Evolutionary conservation across 1,140 invertebrate species (phyloP).

Genomic region (Whitmania pigra): DNA sequence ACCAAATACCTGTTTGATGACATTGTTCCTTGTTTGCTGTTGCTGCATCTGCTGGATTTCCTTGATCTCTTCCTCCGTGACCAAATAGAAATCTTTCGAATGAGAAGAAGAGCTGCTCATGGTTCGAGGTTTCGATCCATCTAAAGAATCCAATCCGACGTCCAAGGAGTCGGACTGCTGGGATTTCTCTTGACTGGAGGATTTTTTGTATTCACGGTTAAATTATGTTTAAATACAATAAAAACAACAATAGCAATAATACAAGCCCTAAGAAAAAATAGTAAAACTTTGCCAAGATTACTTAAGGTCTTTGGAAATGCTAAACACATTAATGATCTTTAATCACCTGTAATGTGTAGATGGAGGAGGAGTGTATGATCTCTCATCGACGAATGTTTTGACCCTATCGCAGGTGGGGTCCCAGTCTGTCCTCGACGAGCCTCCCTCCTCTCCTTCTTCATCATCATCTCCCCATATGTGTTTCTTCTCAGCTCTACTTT

Average conservation of each 20-base stretch:
- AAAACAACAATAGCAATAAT: too few species aligned
- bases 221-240: too few species aligned
- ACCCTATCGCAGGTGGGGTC: conserved; percentile 21
- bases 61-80: conserved; percentile 39
- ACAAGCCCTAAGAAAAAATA: too few species aligned
- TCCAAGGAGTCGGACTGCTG: too few species aligned
- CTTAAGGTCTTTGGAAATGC: too few species aligned
- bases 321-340: too few species aligned
- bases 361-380: background rate
- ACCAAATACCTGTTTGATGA: too few species aligned
- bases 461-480: background rate
- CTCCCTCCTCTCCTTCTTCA: background rate
- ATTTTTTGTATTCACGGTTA: too few species aligned
- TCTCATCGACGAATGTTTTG: background rate
- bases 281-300: too few species aligned
- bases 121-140: conserved; percentile 13
- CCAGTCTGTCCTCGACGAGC: conserved; percentile 19
- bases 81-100: conserved; percentile 63
- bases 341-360: conserved; percentile 1
- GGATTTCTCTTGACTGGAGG: too few species aligned
- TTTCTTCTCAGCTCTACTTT: conserved; percentile 17
- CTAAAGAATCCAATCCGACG: conserved; percentile 21
- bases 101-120: conserved; percentile 23
- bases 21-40: conserved; percentile 28
- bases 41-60: conserved; percentile 30